These are phyloP conservation scores for Oncorhynchus mykiss DNA, from an alignment of 2,113 vertebrate species.

Conservation along the genomic window DNA sequence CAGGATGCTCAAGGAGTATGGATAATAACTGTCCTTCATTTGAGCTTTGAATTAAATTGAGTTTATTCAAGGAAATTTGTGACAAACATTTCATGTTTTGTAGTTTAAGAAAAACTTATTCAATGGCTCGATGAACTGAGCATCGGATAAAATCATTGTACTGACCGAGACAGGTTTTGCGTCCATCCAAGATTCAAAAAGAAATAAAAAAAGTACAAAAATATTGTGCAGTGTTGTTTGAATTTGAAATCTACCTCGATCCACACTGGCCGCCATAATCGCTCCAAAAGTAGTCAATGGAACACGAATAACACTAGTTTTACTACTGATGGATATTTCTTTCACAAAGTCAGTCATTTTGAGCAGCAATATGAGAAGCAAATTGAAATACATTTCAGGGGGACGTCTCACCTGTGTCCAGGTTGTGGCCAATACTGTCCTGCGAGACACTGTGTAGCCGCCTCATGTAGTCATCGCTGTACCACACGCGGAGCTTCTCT, in stretches of 20 bases:
- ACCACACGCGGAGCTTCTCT: slow-evolving; percentile 91
- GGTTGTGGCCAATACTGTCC: slow-evolving; percentile 83
- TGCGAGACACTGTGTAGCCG: slow-evolving; percentile 85
- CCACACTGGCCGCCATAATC: neutral
- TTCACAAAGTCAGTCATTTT: neutral
- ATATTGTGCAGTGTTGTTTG: neutral
- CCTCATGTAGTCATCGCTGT: slow-evolving; percentile 90
- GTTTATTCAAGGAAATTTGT: neutral
- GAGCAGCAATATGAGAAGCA: neutral
- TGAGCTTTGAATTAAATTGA: neutral
- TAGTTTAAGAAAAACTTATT: neutral
- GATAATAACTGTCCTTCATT: too few relatives aligned
- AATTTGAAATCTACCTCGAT: neutral
- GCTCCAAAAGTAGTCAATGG: neutral
- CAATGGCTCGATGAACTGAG: neutral
- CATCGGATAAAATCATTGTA: neutral
- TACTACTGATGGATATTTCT: neutral
- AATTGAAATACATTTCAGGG: neutral
- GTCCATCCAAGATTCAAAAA: neutral
- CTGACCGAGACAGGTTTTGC: neutral
- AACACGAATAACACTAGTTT: neutral
- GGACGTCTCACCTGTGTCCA: slow-evolving; percentile 79
- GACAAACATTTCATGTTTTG: neutral
- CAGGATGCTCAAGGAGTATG: neutral
- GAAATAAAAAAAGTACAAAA: neutral